Evolutionary conservation across 2,113 vertebrate genomes (phyloP), one percentile per base, ranked within the genome.

Genomic region (Neotoma lepida): DNA sequence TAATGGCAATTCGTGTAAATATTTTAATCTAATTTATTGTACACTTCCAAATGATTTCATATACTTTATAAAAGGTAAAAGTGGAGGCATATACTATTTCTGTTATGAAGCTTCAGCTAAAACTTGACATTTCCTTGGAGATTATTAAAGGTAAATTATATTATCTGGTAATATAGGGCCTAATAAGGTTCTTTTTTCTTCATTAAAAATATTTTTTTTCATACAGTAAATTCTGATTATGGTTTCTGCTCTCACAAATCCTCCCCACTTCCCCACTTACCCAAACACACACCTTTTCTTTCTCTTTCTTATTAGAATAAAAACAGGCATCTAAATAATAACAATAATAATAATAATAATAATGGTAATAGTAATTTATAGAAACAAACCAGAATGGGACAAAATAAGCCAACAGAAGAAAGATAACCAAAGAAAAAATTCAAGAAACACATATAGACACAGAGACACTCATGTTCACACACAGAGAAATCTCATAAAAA

Each of bases 21-120:
- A 97, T 97, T 97, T 97, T 95, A 97, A 97, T 94, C 33, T 94
- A 96, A 95, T 91, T 80, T 80, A 90, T 96, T 97, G 71, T 54
- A 46, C 30, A 87, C 56, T 94, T 94, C 97, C 71, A 93, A 96
- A 49, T 63, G 0, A 0, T 95, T 98, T 96, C 56, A 89, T 74
- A 93, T 96, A 93, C 96, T 96, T 97, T 92, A 30, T 86, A 77
- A 94, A 89, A 96, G 93, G 63, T 82, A 97, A 95, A 94, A 92
- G 5, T 20, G 71, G 63, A 95, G 44, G 66, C 35, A 68, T 26
- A 20, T 61, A 77, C 92, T 96, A 94, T 97, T 90, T 94, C 85
- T 17, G 81, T 54, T 91, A 95, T 95, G 90, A 98, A 95, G 92
- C 88, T 96, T 94, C 88, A 80, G 51, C 70, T 88, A 96, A 14